These are phyloP conservation scores for Tromatobia lineatoria DNA, from an alignment of 2,888 invertebrate species.

Conservation along the genomic window DNA sequence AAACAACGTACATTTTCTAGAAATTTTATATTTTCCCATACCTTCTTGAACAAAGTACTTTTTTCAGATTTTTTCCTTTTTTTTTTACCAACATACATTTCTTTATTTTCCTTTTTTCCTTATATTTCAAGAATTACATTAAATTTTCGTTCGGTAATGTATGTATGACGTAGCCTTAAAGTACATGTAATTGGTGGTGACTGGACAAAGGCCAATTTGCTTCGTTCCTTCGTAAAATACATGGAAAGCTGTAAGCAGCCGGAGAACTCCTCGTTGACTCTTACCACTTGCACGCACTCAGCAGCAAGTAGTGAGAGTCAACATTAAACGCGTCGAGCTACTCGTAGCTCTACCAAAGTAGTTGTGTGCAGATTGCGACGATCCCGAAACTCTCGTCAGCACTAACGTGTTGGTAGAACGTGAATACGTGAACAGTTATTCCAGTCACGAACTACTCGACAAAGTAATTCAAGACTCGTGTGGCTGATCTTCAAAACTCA, in stretches of 20 bases:
- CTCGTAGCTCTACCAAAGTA: background rate
- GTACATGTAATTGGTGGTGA: background rate
- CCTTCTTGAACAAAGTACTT: no score
- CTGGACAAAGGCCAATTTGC: background rate
- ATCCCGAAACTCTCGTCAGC: background rate
- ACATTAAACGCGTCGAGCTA: slow-evolving; percentile 18
- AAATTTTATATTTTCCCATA: no score
- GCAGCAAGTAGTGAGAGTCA: slow-evolving; percentile 58
- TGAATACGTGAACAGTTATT: slow-evolving; percentile 45
- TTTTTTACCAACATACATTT: no score
- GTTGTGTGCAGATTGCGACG: background rate
- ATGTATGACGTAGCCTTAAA: background rate
- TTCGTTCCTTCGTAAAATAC: background rate
- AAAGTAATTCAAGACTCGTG: slow-evolving; percentile 57
- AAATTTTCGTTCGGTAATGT: no score
- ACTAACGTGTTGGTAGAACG: slow-evolving; percentile 1
- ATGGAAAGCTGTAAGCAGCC: slow-evolving; percentile 6
- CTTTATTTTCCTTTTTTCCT: no score
- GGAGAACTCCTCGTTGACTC: slow-evolving; percentile 45
- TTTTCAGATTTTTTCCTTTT: no score
- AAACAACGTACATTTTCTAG: no score
- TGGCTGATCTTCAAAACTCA: slow-evolving; percentile 55
- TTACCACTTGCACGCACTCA: slow-evolving; percentile 36
- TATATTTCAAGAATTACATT: no score
- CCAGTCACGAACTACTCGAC: slow-evolving; percentile 55